Base-by-base conservation (phyloP, 2,113 vertebrate genomes). In the Peromyscus polionotus region DNA sequence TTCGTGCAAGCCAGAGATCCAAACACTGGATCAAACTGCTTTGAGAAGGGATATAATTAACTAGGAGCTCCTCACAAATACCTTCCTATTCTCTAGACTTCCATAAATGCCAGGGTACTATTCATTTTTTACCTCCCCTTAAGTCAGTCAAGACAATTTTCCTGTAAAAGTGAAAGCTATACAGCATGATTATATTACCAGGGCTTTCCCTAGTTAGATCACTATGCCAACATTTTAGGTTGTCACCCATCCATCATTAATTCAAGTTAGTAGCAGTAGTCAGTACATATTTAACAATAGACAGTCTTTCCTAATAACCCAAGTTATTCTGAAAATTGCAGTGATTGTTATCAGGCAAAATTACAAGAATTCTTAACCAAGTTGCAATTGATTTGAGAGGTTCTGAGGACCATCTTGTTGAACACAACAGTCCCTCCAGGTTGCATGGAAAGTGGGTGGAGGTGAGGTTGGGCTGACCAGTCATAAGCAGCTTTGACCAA, bases 301-400 rank as follows among this genome's bases (percentile, higher is more conserved):
- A 61, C 7, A 39, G 42, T 51, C 51, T 45, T 88, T 28, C 73
- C 7, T 80, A 20, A n/a, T 81, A 87, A 63, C 13, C 14, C 31
- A 45, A 20, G 28, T 61, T 92, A 79, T 51, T 70, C 14, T 8
- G 63, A 76, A 90, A 63, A 84, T 84, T 76, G 68, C 83, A 16
- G 17, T 24, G 84, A 89, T 54, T n/a, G 48, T 80, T 28, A 33
- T 33, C 2, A n/a, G 65, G 77, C 70, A 94, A 86, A 65, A 2
- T 91, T 91, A 7, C n/a, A 48, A 97, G 86, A 61, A 33, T 70
- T 11, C 9, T 85, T 90, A 89, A 54, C 61, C 48, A 39, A 61
- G 31, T 31, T 5, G 12, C 54, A 59, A 87, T 77, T 76, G 77
- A 33, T 94, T 26, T 54, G 48, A 87, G 9, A 76, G 59, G 76